Base-by-base conservation (phyloP, 1,140 invertebrate species). In the Penaeus chinensis region DNA sequence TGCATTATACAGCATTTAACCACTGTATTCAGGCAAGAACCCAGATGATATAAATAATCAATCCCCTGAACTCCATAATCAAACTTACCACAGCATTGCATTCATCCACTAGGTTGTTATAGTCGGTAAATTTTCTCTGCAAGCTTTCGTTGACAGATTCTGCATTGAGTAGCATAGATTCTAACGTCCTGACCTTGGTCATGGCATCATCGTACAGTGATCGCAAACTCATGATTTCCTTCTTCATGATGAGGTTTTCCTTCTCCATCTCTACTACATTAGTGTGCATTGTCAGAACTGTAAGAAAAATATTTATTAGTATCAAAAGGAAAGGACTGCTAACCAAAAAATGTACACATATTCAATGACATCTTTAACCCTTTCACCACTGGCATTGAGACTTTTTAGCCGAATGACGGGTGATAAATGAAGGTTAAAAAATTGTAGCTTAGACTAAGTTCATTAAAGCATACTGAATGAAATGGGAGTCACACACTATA, bases 191-290 rank as follows among this genome's bases (percentile, higher is more conserved):
- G 90, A 93, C 92, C 90, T 93, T 94, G 83, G 92, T 92, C 86
- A 94, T 94, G 82, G 96, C 94, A 87, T 95, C 94, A 18, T 94
- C 93, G 78, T 95, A 93, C 47, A 94, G 93, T 2, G 94, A 94
- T 90, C 94, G 94, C 0, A 96, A 90, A 18, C 94, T 93, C 8
- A 92, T 91, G 84, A 94, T 94, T 88, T 96, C 95, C 89, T 95
- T 94, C 89, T 96, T 95, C 69, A 95, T 91, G n/a, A 94, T 93
- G 80, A 95, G 91, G 22, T 96, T 91, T 88, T 93, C 88, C 94
- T 94, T 60, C 95, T 82, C 80, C 78, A 85, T 78, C 32, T 77
- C 80, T 54, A 74, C 42, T 32, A 87, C 47, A 16, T 24, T 20
- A 32, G 69, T 82, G 32, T 61, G 66, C 37, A 83, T 16, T 66